These are phyloP conservation scores for Enteromius treurensis DNA, from an alignment of 2,797 vertebrate species.

Conservation along the genomic window DNA sequence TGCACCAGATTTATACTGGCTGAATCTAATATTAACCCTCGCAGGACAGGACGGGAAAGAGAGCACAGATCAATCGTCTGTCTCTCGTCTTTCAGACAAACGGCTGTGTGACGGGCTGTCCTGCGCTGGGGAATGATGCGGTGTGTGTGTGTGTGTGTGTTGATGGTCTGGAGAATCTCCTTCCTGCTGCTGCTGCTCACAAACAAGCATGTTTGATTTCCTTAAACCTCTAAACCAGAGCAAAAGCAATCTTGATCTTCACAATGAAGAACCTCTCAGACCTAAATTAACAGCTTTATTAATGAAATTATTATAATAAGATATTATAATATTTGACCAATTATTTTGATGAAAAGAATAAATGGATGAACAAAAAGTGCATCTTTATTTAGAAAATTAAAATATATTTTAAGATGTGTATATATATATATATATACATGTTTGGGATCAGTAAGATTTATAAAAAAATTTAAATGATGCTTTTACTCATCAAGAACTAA, in stretches of 20 bases:
- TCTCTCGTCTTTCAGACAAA: conserved; percentile 56
- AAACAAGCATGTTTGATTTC: neutral
- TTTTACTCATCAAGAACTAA: neutral
- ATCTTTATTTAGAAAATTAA: no score
- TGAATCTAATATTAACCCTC: conserved; percentile 40
- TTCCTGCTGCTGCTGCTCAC: neutral
- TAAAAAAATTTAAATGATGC: no score
- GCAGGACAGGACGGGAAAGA: conserved; percentile 38
- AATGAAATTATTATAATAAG: no score
- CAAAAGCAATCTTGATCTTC: neutral
- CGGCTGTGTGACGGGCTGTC: conserved; percentile 56
- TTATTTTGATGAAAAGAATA: no score
- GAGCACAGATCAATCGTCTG: conserved; percentile 54
- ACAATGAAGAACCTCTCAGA: neutral
- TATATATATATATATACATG: no score
- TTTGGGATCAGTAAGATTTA: no score
- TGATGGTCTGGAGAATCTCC: neutral
- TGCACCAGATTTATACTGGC: conserved; percentile 37
- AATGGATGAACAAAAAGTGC: no score
- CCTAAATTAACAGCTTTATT: neutral
- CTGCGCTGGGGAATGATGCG: neutral
- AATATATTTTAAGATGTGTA: no score
- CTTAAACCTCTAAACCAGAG: neutral
- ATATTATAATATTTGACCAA: no score
- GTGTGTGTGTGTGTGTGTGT: conserved; percentile 35